These are phyloP conservation scores for Drosophila baimaii DNA, from an alignment of 1,140 invertebrate species.

Conservation along the genomic window DNA sequence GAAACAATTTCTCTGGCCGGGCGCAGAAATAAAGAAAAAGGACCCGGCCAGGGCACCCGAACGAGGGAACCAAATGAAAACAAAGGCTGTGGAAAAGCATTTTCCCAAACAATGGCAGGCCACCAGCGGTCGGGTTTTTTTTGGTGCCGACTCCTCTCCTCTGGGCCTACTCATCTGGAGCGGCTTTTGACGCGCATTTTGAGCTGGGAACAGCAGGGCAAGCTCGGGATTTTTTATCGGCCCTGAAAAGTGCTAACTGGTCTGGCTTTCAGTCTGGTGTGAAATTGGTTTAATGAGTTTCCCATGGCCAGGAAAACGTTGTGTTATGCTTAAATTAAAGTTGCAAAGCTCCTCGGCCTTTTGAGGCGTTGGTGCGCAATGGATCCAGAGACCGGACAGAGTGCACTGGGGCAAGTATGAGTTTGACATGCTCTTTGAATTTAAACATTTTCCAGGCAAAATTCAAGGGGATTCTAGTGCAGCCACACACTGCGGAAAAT, in stretches of 20 bases:
- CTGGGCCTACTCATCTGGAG: conserved; percentile 41
- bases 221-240: conserved; percentile 25
- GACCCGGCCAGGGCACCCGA: conserved; percentile 15
- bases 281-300: conserved; percentile 67
- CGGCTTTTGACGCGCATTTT: conserved; percentile 47
- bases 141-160: conserved; percentile 3
- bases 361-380: conserved; percentile 57
- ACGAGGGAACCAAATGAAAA: conserved; percentile 47
- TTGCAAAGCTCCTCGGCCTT: conserved; percentile 21
- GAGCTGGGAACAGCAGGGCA: not conserved
- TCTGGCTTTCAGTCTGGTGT: conserved; percentile 50
- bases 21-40: conserved; percentile 42
- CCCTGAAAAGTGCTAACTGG: conserved; percentile 52
- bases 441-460: conserved; percentile 19
- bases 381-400: conserved; percentile 18
- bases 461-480: conserved; percentile 5
- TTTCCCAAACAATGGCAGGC: conserved; percentile 52
- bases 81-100: conserved; percentile 59
- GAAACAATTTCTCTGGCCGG: conserved; percentile 55
- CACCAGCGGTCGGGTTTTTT: conserved; percentile 36
- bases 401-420: conserved; percentile 27
- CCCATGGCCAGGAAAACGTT: conserved; percentile 21
- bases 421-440: conserved; percentile 50
- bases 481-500: not conserved
- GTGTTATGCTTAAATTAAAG: conserved; percentile 45